Percentiles rank a stretch among this genome's conserved stretches.
Evolutionary conservation across 2,113 vertebrate genomes (phyloP).

Genomic region (Parus major): DNA sequence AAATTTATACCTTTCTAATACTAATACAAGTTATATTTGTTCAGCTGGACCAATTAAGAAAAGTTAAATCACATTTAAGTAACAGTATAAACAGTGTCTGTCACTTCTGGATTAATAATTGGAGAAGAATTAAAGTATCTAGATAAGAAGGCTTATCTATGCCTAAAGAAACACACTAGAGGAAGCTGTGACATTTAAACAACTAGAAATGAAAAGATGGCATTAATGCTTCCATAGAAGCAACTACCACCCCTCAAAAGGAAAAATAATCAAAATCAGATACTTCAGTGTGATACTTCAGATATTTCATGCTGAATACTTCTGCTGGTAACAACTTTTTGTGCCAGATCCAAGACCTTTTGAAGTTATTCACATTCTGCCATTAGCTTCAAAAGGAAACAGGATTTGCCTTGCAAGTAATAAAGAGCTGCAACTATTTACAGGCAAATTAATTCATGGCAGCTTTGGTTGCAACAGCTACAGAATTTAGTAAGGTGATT

Average conservation of each 20-base stretch:
- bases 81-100: background rate
- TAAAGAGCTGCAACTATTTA: background rate
- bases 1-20: background rate
- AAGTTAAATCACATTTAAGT: background rate
- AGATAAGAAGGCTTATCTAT: background rate
- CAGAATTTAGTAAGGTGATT: background rate
- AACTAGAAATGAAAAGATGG: background rate
- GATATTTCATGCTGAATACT: background rate
- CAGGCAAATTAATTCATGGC: background rate
- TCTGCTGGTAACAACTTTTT: background rate
- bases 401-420: background rate
- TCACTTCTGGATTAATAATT: background rate
- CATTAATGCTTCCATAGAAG: background rate
- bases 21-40: background rate
- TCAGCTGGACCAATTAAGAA: background rate
- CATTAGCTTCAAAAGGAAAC: background rate
- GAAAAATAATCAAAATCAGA: background rate
- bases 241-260: background rate
- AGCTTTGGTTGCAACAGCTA: background rate
- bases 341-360: background rate
- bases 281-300: background rate
- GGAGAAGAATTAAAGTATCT: background rate
- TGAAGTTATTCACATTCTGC: background rate
- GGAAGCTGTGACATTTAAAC: background rate
- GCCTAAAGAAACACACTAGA: background rate